These are phyloP conservation scores for Triplophysa yarkandensis DNA, from an alignment of 2,797 vertebrate species.

Conservation along the genomic window DNA sequence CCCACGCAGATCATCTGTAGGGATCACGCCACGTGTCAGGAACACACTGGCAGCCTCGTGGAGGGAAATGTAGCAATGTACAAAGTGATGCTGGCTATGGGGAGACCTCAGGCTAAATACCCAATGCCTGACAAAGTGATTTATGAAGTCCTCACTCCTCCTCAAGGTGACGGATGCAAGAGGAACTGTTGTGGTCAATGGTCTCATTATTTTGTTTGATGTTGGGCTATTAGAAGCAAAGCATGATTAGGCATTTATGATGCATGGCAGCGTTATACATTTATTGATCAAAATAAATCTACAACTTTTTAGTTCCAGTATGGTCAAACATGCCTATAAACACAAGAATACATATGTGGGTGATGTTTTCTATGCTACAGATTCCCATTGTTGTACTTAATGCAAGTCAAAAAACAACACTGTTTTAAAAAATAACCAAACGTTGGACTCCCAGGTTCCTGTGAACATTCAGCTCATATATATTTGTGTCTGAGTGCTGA, in stretches of 20 bases:
- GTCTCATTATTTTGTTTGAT: conserved; percentile 76
- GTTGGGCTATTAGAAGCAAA: conserved; percentile 75
- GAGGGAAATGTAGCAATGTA: conserved; percentile 67
- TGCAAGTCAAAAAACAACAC: too few species aligned
- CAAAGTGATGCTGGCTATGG: conserved; percentile 69
- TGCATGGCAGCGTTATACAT: conserved; percentile 57
- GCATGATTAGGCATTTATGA: conserved; percentile 68
- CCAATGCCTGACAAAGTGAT: conserved; percentile 74
- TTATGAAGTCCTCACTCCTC: conserved; percentile 72
- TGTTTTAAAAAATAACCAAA: too few species aligned
- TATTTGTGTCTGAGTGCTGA: too few species aligned
- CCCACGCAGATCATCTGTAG: conserved; percentile 53
- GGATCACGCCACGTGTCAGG: conserved; percentile 60
- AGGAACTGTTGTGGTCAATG: conserved; percentile 70
- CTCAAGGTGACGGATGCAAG: conserved; percentile 73
- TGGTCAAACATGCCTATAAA: background rate
- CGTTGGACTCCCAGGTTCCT: too few species aligned
- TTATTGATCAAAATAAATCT: too few species aligned
- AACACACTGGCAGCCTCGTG: conserved; percentile 50
- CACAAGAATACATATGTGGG: background rate
- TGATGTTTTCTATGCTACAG: background rate
- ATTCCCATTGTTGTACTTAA: background rate
- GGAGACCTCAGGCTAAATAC: conserved; percentile 69
- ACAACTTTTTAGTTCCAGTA: too few species aligned
- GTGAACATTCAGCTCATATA: too few species aligned